Base-by-base conservation (phyloP, 2,113 vertebrate species). In the Motacilla alba region DNA sequence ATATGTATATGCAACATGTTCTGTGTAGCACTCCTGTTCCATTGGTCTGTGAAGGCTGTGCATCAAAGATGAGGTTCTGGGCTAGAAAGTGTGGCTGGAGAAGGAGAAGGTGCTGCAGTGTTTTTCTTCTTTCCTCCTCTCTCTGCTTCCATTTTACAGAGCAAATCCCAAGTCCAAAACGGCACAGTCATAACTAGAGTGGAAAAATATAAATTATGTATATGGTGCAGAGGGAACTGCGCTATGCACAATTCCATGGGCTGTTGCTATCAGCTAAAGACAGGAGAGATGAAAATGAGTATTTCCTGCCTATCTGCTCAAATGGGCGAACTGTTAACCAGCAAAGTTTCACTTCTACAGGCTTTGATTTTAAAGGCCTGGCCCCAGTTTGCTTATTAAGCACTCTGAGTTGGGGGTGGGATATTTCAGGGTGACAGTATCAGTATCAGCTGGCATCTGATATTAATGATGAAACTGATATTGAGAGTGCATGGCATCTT, bases 341-440 rank as follows among this genome's bases (percentile, higher is more conserved):
- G 95, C 95, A 93, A 95, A 96, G 78, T 94, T 93, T 90, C 39
- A 3, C 72, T 89, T 75, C 41, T 43, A 78, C 60, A 22, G 33
- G 74, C 63, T 91, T 96, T 95, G 90, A 58, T 93, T 96, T 97
- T 92, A 95, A 88, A 74, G 88, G 88, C 93, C 92, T 87, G 90
- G 84, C 64, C 63, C 64, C 63, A 47, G 60, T 74, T 72, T 95
- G 69, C 88, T 96, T 90, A 62, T 84, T 92, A 94, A 96, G 89
- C 78, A 90, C 55, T 67, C 47, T 68, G 82, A 93, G 66, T 31
- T 56, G 90, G 46, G 81, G 62, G 37, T 76, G 80, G 93, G 85
- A 89, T 97, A 97, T 97, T 98, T 98, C 97, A 96, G 96, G 95
- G 91, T 87, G 96, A 83, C 79, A 43, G 39, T 73, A 91, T 84